Conservation (phyloP, 2,888 invertebrate species). For the Platypus cylindrus region DNA sequence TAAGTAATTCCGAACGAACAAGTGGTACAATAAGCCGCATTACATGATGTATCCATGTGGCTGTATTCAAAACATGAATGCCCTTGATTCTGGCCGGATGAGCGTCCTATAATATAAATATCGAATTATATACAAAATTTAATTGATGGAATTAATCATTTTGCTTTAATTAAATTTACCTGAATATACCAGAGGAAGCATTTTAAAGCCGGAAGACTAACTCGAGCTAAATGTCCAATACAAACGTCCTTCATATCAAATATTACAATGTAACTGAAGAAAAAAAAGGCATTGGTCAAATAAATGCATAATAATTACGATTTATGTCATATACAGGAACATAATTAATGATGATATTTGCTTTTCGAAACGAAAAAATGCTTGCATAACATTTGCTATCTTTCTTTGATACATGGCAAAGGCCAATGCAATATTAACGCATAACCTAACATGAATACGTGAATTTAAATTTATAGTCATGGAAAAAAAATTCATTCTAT, state of each 20-base stretch:
- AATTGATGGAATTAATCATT: not conserved
- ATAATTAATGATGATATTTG: too few species aligned
- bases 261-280: constrained; percentile 43
- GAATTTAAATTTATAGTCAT: too few species aligned
- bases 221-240: constrained; percentile 51
- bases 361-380: too few species aligned
- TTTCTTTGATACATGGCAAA: too few species aligned
- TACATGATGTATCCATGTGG: constrained; percentile 54
- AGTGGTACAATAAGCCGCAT: constrained; percentile 53
- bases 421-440: too few species aligned
- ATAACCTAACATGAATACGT: too few species aligned
- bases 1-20: constrained; percentile 48
- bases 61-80: constrained; percentile 53
- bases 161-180: constrained; percentile 29
- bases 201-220: constrained; percentile 47
- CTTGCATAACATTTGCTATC: too few species aligned
- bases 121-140: not conserved
- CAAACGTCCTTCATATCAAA: constrained; percentile 57
- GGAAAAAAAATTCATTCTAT: too few species aligned
- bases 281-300: constrained; percentile 7
- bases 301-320: too few species aligned
- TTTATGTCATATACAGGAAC: too few species aligned
- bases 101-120: constrained; percentile 40
- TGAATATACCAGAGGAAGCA: constrained; percentile 56
- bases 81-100: constrained; percentile 53